Base-by-base conservation (phyloP, 2,113 vertebrate species). In the Platysteira castanea region DNA sequence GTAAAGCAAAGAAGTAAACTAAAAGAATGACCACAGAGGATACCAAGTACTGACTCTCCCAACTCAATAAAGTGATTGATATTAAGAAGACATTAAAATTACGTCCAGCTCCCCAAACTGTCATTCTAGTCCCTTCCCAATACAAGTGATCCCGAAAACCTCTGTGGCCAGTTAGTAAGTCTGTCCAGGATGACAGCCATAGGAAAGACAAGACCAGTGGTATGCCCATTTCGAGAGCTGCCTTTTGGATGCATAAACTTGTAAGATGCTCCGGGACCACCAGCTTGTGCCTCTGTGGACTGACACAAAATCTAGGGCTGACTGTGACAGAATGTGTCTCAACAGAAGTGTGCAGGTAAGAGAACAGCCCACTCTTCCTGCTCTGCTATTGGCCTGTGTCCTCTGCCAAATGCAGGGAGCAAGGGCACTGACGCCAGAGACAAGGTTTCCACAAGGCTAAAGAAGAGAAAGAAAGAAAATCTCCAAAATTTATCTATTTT, bases 261-360 rank as follows among this genome's bases (percentile, higher is more conserved):
- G 20, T 31, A 35, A 5, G 54, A 37, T 87, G 22, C 9, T 68
- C 24, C 67, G 64, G 15, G 7, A 68, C 7, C 26, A 54, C 7
- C 13, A 47, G 11, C 26, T 46, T 69, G 11, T 47, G 41, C 23
- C n/a, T 59, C 2, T 68, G 33, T 33, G 30, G 54, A 81, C 15
- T n/a, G 35, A 42, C 31, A 31, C 7, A 26, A 87, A 87, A 27
- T 56, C 59, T 46, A 65, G 59, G 15, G 8, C 33, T 76, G 57
- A 46, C 17, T 15, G 5, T 63, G 33, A 54, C 31, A 44, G 4
- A 0, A 1, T 1, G 4, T 63, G 27, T 21, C 42, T n/a, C 8
- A 11, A 31, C 17, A 69, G 44, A 77, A 56, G 1, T 22, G 33
- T 60, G 26, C 24, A 54, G 22, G 9, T 24, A 21, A 46, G 54